Percentiles rank a stretch among this genome's conserved stretches.
Conservation (phyloP, 2,888 invertebrate genomes). For the Drosophila infuscata region DNA sequence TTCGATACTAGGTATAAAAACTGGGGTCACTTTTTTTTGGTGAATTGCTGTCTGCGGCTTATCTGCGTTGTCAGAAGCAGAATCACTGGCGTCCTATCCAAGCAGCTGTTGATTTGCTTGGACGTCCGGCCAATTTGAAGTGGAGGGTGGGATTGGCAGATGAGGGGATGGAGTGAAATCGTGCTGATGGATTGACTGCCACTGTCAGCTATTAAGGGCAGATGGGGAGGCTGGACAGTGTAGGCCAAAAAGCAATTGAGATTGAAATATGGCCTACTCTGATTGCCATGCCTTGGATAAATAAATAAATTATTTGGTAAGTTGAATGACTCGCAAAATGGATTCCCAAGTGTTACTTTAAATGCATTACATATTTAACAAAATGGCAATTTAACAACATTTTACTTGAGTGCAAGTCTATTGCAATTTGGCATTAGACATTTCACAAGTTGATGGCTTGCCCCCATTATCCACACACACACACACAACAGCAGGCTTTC, state of each 20-base stretch:
- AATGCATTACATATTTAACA: neutral
- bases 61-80: slow-evolving; percentile 23
- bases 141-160: neutral
- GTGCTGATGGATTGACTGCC: slow-evolving; percentile 42
- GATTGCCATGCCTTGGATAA: slow-evolving; percentile 43
- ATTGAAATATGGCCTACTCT: slow-evolving; percentile 38
- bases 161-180: slow-evolving; percentile 4
- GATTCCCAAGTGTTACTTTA: neutral
- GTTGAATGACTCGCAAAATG: slow-evolving; percentile 35
- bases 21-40: slow-evolving; percentile 1
- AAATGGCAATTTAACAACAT: neutral
- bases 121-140: slow-evolving; percentile 32
- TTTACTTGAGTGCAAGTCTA: neutral
- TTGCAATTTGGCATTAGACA: neutral
- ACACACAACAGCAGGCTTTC: slow-evolving; percentile 16
- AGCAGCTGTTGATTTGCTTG: slow-evolving; percentile 35
- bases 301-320: slow-evolving; percentile 50
- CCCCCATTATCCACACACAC: neutral
- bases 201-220: slow-evolving; percentile 18
- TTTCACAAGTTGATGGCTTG: neutral
- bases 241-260: slow-evolving; percentile 26
- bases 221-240: neutral
- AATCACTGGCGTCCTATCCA: slow-evolving; percentile 19
- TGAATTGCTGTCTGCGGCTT: slow-evolving; percentile 39
- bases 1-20: neutral